Percentiles rank a stretch among this genome's conserved stretches.
These are phyloP conservation scores for Aculops lycopersici DNA, from an alignment of 1,140 invertebrate genomes.

Conservation along the genomic window DNA sequence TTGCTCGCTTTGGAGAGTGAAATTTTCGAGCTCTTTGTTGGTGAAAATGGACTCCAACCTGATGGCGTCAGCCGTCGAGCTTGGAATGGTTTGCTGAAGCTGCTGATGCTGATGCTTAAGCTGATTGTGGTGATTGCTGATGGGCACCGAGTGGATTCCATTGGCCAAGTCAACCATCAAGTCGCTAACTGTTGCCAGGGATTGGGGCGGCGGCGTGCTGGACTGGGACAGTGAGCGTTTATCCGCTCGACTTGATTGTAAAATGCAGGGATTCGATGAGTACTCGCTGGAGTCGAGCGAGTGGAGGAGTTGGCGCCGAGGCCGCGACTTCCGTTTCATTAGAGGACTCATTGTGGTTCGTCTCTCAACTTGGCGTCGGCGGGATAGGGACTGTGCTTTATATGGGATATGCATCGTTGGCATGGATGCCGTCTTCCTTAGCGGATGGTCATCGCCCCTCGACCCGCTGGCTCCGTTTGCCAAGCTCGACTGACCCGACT, in stretches of 20 bases:
- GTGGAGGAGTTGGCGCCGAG: background rate
- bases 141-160: conserved; percentile 22
- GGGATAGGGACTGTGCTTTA: background rate
- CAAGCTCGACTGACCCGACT: background rate
- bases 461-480: background rate
- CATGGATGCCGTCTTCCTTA: background rate
- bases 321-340: background rate
- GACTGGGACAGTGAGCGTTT: background rate
- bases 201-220: background rate
- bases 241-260: background rate
- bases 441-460: background rate
- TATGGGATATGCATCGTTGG: background rate
- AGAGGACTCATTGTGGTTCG: background rate
- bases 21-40: too few relatives aligned
- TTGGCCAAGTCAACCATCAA: conserved; percentile 14
- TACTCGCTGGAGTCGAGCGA: background rate
- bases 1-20: too few relatives aligned
- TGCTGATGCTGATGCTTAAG: background rate
- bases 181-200: background rate
- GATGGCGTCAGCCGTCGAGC: too few relatives aligned
- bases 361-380: background rate
- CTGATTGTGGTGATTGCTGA: conserved; percentile 18
- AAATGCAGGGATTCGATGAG: background rate
- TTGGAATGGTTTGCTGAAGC: too few relatives aligned
- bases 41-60: too few relatives aligned